Percentiles rank a stretch among this genome's conserved stretches.
phyloP scores from a whole-genome alignment of 2,113 vertebrate genomes.

The Callopanchax toddi region DNA sequence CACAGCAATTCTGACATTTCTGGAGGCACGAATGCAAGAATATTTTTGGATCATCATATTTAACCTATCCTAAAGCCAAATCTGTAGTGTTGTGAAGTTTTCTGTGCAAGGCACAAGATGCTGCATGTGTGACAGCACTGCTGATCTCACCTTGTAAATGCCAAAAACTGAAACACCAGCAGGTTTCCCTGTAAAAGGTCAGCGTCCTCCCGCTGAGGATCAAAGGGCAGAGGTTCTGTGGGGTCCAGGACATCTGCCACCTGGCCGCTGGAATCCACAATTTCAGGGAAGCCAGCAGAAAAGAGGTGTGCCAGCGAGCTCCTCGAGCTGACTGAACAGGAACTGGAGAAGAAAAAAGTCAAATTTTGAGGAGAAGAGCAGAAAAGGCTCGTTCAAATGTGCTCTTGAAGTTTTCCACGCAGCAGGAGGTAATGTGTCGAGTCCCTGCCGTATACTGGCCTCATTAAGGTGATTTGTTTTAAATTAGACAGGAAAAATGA shows the following conservation, averaged over 20 bases:
- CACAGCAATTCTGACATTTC: slow-evolving; percentile 10
- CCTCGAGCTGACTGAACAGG: slow-evolving; percentile 78
- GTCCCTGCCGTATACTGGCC: slow-evolving; percentile 14
- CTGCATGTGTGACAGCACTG: slow-evolving; percentile 6
- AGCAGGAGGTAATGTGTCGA: slow-evolving; percentile 31
- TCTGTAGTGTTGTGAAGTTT: neutral
- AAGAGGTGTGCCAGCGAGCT: slow-evolving; percentile 83
- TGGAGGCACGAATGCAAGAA: slow-evolving; percentile 4
- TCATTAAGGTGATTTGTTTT: slow-evolving; percentile 43
- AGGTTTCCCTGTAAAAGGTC: slow-evolving; percentile 87
- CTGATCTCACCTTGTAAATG: slow-evolving; percentile 86
- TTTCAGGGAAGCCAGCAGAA: slow-evolving; percentile 82
- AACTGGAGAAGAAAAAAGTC: slow-evolving; percentile 66
- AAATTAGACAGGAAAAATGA: slow-evolving; percentile 40
- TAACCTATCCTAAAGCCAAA: neutral
- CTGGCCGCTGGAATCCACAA: slow-evolving; percentile 80
- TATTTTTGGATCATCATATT: neutral
- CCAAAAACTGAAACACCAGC: slow-evolving; percentile 90
- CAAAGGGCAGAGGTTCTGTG: slow-evolving; percentile 72
- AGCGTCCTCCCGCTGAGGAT: slow-evolving; percentile 81
- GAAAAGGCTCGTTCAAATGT: slow-evolving; percentile 11
- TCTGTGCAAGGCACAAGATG: neutral
- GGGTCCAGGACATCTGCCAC: slow-evolving; percentile 83
- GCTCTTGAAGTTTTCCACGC: slow-evolving; percentile 15
- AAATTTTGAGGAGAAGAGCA: neutral